Evolutionary conservation across 2,797 vertebrate species (phyloP), one percentile per base, ranked within the genome.

Genomic region (Lepus townsendii): DNA sequence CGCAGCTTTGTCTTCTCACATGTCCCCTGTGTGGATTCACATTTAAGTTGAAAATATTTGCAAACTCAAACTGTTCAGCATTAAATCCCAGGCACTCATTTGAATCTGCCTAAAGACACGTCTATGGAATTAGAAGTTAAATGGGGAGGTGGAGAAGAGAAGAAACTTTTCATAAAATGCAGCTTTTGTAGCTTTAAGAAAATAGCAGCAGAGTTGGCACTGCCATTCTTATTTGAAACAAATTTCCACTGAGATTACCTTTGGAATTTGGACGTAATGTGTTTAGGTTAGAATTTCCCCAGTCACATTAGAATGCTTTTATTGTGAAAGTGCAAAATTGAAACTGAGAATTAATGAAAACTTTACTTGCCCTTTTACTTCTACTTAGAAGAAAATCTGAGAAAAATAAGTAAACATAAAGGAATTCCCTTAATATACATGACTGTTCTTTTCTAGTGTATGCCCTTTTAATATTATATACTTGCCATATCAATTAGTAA

Each of bases 21-120:
- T 24, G 94, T 54, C 35, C 72, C 52, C 80, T 78, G 52, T 62
- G 87, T 47, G 88, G 96, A 97, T 88, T 95, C 91, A 87, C 3
- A 0, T 87, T 68, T 62, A 95, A 60, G 73, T 57, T 79, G 95
- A 76, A 96, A 97, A 94, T 97, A 97, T 97, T 97, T 96, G 95
- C 93, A 97, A 90, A 97, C 76, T 91, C 38, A 47, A 95, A 76
- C 78, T 89, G 94, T 93, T 97, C 96, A 96, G 95, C 47, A 77
- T 80, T 71, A 95, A 87, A 93, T 47, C 65, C 85, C 42, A 72
- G 73, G 54, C 96, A 86, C 83, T 97, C 62, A 54, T 87, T 92
- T 96, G 90, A 93, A 96, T 97, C 72, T 95, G 57, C 83, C 79
- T 78, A 47, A 85, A 96, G 91, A 88, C n/a, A 93, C 77, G 84